Base-by-base conservation (phyloP, 2,113 vertebrate species). In the Sander vitreus region DNA sequence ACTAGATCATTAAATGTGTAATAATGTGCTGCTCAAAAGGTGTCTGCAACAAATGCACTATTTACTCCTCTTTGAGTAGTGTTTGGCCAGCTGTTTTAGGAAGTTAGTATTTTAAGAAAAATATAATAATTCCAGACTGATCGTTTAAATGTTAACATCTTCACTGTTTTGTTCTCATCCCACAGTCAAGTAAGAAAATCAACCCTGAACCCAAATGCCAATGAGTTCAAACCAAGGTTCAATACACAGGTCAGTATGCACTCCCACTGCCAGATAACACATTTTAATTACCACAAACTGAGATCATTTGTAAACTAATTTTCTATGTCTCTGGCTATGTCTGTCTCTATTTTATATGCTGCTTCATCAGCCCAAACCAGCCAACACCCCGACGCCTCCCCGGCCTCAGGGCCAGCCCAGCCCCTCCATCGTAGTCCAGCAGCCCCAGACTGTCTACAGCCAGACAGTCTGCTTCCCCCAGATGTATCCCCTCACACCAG, bases 181-280 rank as follows among this genome's bases (percentile, higher is more conserved):
- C 85, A 78, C 90, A 99, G 98, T 93, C 98, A 98, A 97, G 97
- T 99, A 80, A 96, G 96, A 93, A 99, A 99, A 94, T 99, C 98
- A 68, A 99, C 98, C 18, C 92, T 99, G 90, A 99, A 99, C 92
- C 98, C 98, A 47, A 99, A 99, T 74, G 98, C 98, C 79, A 98
- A 99, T 90, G 98, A 99, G 86, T 99, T 99, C 94, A 99, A 99
- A 91, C 98, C 98, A 84, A 96, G 98, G 83, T 98, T 98, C 89
- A 95, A 93, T 84, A 94, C 97, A 85, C 98, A 98, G 92, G 98
- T 99, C 91, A 94, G 95, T 94, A 36, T 58, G 9, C 11, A 12
- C 11, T 0, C 0, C 60, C 33, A 11, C 66, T 68, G 25, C 16
- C 4, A 63, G 2, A 15, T 25, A 23, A 13, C 19, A 60, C 45